Evolutionary conservation across 2,113 vertebrate genomes (phyloP), one percentile per base, ranked within the genome.

Genomic region (Myrmecophaga tridactyla): DNA sequence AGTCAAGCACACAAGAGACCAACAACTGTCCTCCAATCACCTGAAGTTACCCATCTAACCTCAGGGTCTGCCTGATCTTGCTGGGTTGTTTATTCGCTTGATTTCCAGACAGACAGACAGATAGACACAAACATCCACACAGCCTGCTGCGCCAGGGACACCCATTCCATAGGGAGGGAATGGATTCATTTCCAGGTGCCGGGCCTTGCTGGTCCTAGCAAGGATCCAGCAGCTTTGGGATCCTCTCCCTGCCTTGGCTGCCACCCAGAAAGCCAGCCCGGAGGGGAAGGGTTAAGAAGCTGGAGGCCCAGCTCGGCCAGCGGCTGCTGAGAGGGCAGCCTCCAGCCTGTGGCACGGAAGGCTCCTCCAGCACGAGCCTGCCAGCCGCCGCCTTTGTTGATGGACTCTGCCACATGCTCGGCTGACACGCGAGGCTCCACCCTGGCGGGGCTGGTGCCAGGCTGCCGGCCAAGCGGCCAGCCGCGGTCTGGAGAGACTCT

Each of bases 341-440:
- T 97, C 82, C 96, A 90, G 92, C 60, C 96, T 5, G 6, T 63
- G 95, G 96, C 96, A 94, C 85, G 0, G 86, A 76, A 89, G 96
- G 97, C 97, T 98, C 98, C 98, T 98, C 97, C 97, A 87, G 97
- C 88, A 94, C 86, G 48, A 96, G 83, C 86, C 97, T 86, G 97
- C 97, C 96, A 96, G 97, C 97, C 94, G 97, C 96, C 62, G 96
- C 97, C 93, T 98, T 98, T 98, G 98, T 98, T 98, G 98, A 98
- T 94, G 94, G 97, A 95, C 97, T 97, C 96, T 97, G 97, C 97
- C 98, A 87, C 98, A 96, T 73, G 98, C 97, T 92, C 58, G 25
- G 95, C 97, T 87, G 97, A 96, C 97, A 94, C 78, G 76, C 88
- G 69, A 95, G 94, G 96, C 97, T 94, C 97, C 62, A 29, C 97